Conservation (phyloP, 1,140 invertebrate genomes). For the Pinna nobilis region DNA sequence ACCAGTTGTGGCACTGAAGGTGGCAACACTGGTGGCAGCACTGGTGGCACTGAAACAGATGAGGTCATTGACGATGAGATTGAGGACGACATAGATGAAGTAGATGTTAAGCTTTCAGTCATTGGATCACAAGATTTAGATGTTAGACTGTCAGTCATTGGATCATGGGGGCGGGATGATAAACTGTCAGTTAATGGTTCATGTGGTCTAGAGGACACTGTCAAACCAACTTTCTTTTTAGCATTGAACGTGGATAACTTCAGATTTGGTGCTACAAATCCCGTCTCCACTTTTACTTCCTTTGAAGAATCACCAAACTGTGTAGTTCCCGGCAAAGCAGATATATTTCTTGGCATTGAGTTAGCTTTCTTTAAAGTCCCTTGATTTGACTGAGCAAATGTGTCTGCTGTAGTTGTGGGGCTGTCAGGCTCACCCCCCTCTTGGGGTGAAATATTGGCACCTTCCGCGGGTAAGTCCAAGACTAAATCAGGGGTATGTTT, state of each 20-base stretch:
- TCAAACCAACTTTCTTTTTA: slow-evolving; percentile 32
- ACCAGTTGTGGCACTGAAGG: no score
- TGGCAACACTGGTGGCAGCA: slow-evolving; percentile 74
- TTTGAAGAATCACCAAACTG: slow-evolving; percentile 1
- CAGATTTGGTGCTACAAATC: slow-evolving; percentile 36
- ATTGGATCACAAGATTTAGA: neutral
- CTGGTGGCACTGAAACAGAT: slow-evolving; percentile 44
- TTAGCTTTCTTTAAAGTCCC: slow-evolving; percentile 86
- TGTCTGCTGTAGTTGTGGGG: slow-evolving; percentile 67
- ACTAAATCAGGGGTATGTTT: slow-evolving; percentile 91
- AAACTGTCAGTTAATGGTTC: slow-evolving; percentile 62
- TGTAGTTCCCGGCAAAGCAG: slow-evolving; percentile 6
- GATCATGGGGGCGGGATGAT: neutral
- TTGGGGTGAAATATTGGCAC: slow-evolving; percentile 50
- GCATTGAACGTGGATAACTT: slow-evolving; percentile 29
- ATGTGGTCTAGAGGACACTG: slow-evolving; percentile 64
- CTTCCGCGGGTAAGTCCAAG: slow-evolving; percentile 83
- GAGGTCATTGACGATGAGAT: slow-evolving; percentile 50
- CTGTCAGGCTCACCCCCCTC: slow-evolving; percentile 62
- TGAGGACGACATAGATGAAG: slow-evolving; percentile 72
- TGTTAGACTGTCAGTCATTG: slow-evolving; percentile 4
- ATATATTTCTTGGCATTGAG: slow-evolving; percentile 57
- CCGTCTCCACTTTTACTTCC: slow-evolving; percentile 31
- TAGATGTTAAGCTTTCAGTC: slow-evolving; percentile 73
- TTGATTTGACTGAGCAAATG: slow-evolving; percentile 79